Evolutionary conservation across 2,113 vertebrate genomes (phyloP), one percentile per base, ranked within the genome.

Genomic region (Scophthalmus maximus): DNA sequence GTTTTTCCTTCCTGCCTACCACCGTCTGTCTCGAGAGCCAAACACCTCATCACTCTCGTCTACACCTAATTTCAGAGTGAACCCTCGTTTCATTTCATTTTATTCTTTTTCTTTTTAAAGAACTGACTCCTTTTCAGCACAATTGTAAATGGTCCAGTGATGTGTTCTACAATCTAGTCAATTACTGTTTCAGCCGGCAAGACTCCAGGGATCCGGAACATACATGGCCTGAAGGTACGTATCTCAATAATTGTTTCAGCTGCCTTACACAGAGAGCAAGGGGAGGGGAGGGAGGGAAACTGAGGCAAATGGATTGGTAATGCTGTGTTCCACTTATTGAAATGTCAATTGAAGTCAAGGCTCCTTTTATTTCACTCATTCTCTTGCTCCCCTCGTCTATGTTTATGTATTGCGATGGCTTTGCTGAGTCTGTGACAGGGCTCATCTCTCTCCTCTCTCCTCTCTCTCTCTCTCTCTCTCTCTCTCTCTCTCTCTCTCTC

Each of bases 121-220:
- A 95, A 95, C 95, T 93, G 94, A 95, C 96, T 97, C 94, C 94
- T 96, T 97, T 96, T 93, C 94, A 87, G 92, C 94, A 95, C 95
- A 96, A 96, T 96, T 97, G 95, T 96, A 97, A 97, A 96, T 96
- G 95, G 96, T 94, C 94, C 95, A 85, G 80, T 95, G 95, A 98
- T 96, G 95, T 97, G 96, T 91, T 93, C 89, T 92, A 96, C 95
- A 98, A 97, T 97, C 95, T 95, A 98, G 95, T 97, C 97, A 97
- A 98, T 99, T 98, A 97, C 96, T 97, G 95, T 99, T 99, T 96
- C 97, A 99, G 98, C 97, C 93, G 98, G 98, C 95, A 99, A 99
- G 95, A 98, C 98, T 96, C 97, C 98, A 91, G 98, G 98, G 97
- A 99, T 96, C 95, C 95, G 97, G 96, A 99, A 99, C 97, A 99